Evolutionary conservation across 1,140 invertebrate species (phyloP), one percentile per base, ranked within the genome.

Genomic region (Asobara japonica): DNA sequence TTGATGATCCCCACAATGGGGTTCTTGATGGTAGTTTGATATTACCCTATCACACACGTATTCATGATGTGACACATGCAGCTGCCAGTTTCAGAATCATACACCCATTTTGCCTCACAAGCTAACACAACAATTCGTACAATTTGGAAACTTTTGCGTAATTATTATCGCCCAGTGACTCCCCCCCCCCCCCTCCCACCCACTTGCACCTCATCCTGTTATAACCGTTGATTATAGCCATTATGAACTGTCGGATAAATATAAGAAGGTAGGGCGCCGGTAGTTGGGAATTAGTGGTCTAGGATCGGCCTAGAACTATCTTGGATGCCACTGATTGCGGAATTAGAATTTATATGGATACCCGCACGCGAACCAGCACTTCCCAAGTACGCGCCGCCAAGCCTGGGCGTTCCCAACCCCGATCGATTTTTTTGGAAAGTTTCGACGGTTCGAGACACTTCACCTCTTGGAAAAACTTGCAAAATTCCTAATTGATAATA

Each of bases 321-420:
- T 81, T 85, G 80, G 82, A 83, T 84, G 82, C 68, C 79, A 83
- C 79, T 85, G 83, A 85, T 86, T 85, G 83, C 83, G 78, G 83
- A 86, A 86, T 83, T 83, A 84, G 83, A 86, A 86, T 86, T 85
- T 86, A 86, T 86, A 86, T 86, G 83, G 83, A 83, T 85, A 78
- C 74, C 65, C 78, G 83, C 84, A 86, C 84, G 84, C 84, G 83
- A 85, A 67, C 79, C 83, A 85, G 84, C 71, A 81, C 76, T 56
- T 56, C 51, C 25, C 22, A 56, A 56, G 2, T 56, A 7, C n/a
- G 22, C 22, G 51, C n/a, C n/a, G n/a, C n/a, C n/a, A n/a, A n/a
- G n/a, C n/a, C n/a, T n/a, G n/a, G n/a, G n/a, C n/a, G n/a, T n/a
- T n/a, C n/a, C n/a, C n/a, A n/a, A n/a, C n/a, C n/a, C n/a, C n/a